Conservation (phyloP, 2,888 invertebrate species). For the Stenichneumon culpator region DNA sequence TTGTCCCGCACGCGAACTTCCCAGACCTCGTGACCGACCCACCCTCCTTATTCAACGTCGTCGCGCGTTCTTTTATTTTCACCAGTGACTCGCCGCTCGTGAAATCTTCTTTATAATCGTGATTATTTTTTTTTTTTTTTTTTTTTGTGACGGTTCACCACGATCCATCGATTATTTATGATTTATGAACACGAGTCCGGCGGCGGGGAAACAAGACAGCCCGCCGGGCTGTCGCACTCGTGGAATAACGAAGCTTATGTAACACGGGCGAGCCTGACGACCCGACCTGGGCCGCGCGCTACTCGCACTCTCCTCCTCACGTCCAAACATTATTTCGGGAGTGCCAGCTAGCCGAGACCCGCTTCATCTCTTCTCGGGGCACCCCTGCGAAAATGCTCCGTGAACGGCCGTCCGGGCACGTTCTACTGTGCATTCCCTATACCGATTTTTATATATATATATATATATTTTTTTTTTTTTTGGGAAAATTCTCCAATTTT, state of each 20-base stretch:
- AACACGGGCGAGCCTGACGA: constrained; percentile 63
- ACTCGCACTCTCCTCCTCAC: constrained; percentile 60
- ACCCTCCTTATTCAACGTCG: neutral
- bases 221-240: constrained; percentile 44
- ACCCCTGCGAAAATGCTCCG: constrained; percentile 31
- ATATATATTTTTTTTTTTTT: too few relatives aligned
- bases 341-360: constrained; percentile 77
- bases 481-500: neutral
- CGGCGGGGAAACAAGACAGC: neutral
- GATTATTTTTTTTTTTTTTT: neutral
- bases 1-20: neutral
- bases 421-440: constrained; percentile 9
- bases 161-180: neutral
- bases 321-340: constrained; percentile 81
- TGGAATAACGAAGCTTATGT: constrained; percentile 68
- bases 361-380: constrained; percentile 17
- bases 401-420: constrained; percentile 36
- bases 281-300: constrained; percentile 66
- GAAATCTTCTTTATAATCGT: neutral
- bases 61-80: neutral
- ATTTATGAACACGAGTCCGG: too few relatives aligned
- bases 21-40: constrained; percentile 25
- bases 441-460: neutral
- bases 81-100: neutral
- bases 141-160: neutral